Conservation (phyloP, 2,113 vertebrate species). For the Lepisosteus oculatus region DNA sequence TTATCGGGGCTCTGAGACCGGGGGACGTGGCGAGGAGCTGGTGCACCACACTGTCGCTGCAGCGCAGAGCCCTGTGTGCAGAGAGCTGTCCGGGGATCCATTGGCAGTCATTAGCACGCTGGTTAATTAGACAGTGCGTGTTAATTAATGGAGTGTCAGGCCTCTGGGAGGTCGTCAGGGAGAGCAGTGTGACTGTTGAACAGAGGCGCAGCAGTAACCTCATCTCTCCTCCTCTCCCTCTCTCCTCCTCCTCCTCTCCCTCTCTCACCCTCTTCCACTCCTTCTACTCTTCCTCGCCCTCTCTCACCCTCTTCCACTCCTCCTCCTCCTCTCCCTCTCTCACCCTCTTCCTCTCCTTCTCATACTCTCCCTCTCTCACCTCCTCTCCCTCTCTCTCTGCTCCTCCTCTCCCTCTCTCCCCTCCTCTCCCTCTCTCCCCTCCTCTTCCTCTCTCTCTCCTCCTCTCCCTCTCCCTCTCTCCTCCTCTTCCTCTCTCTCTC, state of each 20-base stretch:
- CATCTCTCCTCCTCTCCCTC: constrained; percentile 9
- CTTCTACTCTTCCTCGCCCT: neutral
- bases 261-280: constrained; percentile 15
- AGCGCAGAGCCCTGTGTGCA: no score
- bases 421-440: constrained; percentile 22
- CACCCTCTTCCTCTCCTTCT: neutral
- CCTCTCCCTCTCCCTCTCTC: neutral
- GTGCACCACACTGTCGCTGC: no score
- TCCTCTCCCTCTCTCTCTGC: constrained; percentile 2
- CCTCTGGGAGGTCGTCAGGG: neutral
- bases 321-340: neutral
- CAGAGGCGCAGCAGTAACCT: neutral
- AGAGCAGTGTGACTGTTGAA: no score
- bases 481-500: no score
- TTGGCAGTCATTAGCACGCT: no score
- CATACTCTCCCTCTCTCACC: neutral
- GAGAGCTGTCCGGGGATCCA: no score
- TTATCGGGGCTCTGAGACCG: no score
- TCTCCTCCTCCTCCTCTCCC: constrained; percentile 18
- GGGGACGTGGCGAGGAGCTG: no score
- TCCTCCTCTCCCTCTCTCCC: constrained; percentile 17
- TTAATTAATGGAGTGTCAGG: constrained; percentile 35
- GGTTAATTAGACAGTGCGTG: constrained; percentile 20
- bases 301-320: neutral
- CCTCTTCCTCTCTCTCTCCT: neutral